Percentiles rank a stretch among this genome's conserved stretches.
These are phyloP conservation scores for Cephus runcator DNA, from an alignment of 2,888 invertebrate genomes.

Conservation along the genomic window DNA sequence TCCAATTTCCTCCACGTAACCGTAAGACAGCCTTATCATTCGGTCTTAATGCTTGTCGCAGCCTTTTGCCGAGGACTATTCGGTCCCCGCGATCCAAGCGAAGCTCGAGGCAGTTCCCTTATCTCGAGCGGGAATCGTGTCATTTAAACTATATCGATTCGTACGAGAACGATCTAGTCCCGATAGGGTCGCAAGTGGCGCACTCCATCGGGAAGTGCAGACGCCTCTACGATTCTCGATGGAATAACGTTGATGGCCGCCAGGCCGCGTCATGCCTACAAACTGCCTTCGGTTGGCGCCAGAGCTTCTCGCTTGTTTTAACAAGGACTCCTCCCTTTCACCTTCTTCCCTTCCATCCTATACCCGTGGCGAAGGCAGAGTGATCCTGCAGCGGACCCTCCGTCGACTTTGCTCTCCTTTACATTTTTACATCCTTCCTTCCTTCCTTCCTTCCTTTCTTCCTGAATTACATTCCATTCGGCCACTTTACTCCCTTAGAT, in stretches of 20 bases:
- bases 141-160: conserved; percentile 24
- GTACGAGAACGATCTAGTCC: background rate
- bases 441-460: background rate
- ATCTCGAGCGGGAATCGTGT: conserved; percentile 19
- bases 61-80: conserved; percentile 12
- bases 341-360: conserved; percentile 1
- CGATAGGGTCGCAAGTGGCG: background rate
- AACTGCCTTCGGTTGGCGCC: conserved; percentile 18
- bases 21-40: conserved; percentile 7
- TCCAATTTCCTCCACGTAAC: conserved; percentile 5
- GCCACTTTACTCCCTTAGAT: background rate
- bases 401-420: background rate
- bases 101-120: conserved; percentile 5
- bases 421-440: background rate
- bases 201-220: background rate
- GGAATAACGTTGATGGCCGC: background rate
- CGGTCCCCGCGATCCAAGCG: background rate
- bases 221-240: background rate
- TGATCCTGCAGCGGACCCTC: background rate
- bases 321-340: conserved; percentile 12
- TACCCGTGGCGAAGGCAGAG: background rate
- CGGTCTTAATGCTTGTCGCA: conserved; percentile 7
- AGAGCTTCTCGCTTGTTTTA: conserved; percentile 19
- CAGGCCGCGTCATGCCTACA: conserved; percentile 15
- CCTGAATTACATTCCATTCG: background rate